phyloP scores from a whole-genome alignment of 2,888 invertebrate genomes.

The Mimumesa dahlbomi region DNA sequence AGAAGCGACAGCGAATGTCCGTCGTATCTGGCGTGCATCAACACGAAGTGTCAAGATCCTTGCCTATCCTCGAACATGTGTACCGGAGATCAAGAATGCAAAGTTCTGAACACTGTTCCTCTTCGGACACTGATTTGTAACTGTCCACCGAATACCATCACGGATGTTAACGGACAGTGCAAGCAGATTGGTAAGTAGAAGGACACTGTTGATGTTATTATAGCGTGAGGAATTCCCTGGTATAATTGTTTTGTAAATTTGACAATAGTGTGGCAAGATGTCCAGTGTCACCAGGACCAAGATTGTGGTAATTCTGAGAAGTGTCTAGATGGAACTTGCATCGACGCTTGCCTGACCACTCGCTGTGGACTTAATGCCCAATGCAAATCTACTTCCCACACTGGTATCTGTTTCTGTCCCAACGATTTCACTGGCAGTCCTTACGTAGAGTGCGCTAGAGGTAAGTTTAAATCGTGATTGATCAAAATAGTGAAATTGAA shows the following conservation, averaged over 20 bases:
- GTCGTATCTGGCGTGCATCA: slow-evolving; percentile 88
- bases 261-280: slow-evolving; percentile 30
- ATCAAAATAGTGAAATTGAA: background rate
- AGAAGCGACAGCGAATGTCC: slow-evolving; percentile 89
- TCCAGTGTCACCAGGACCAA: slow-evolving; percentile 68
- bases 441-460: slow-evolving; percentile 87
- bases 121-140: slow-evolving; percentile 92
- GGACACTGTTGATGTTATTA: too few species aligned
- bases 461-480: too few species aligned
- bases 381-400: slow-evolving; percentile 89
- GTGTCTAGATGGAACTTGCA: slow-evolving; percentile 88
- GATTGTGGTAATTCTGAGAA: slow-evolving; percentile 89
- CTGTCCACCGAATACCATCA: slow-evolving; percentile 91
- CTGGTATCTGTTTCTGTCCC: slow-evolving; percentile 89
- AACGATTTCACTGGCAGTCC: slow-evolving; percentile 90
- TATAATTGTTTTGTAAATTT: slow-evolving; percentile 1
- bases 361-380: slow-evolving; percentile 92
- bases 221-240: too few species aligned
- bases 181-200: slow-evolving; percentile 81
- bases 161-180: slow-evolving; percentile 88
- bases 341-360: slow-evolving; percentile 89
- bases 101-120: slow-evolving; percentile 89
- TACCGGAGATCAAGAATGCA: slow-evolving; percentile 89
- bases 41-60: slow-evolving; percentile 88
- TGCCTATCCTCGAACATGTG: slow-evolving; percentile 88